Evolutionary conservation across 2,888 invertebrate genomes (phyloP).

Genomic region (Onthophagus sagittarius): DNA sequence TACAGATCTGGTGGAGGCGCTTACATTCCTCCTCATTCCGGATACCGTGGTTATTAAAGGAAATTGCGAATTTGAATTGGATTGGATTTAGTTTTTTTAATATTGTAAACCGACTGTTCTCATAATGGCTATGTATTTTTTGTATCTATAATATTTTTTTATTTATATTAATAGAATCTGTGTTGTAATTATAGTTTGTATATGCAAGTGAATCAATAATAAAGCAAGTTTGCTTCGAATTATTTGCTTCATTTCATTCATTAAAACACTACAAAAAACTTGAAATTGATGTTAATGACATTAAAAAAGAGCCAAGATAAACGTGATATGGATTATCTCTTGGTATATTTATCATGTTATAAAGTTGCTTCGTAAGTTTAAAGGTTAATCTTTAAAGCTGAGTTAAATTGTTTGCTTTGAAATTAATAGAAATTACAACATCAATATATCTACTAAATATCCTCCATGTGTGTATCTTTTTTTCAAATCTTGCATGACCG

Average conservation of each 20-base stretch:
- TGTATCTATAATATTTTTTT: neutral
- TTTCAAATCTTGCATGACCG: no score
- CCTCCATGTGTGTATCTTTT: no score
- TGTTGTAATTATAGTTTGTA: constrained; percentile 13
- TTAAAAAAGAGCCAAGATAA: no score
- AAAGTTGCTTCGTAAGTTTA: no score
- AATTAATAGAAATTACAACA: no score
- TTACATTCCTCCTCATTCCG: constrained; percentile 15
- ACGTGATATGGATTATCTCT: no score
- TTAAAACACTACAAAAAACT: no score
- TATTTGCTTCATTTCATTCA: neutral
- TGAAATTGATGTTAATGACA: no score
- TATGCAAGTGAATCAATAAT: constrained; percentile 13
- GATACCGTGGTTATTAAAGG: constrained; percentile 14
- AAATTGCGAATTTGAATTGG: neutral
- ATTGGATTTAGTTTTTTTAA: neutral
- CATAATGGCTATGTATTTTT: neutral
- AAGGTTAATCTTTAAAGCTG: no score
- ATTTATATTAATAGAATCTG: neutral
- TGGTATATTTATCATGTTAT: no score
- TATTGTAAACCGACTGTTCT: neutral
- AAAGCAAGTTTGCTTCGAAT: constrained; percentile 11
- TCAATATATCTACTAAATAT: no score
- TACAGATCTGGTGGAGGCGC: constrained; percentile 33
- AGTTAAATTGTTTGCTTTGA: no score